Percentiles rank a stretch among this genome's conserved stretches.
Conservation (phyloP, 2,797 vertebrate genomes). For the Sebastes iracundus region DNA sequence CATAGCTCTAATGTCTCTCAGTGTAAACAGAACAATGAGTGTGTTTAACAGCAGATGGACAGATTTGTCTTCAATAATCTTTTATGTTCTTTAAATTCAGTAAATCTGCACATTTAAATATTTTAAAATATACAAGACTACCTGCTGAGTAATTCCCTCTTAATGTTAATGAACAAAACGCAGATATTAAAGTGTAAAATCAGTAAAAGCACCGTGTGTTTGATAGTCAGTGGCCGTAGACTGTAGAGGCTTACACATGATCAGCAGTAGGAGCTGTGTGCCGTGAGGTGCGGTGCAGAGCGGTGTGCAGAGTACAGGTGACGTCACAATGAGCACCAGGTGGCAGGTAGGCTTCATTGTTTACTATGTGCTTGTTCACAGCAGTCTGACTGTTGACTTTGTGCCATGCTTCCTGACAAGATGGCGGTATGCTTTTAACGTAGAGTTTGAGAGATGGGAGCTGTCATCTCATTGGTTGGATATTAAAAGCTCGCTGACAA, state of each 20-base stretch:
- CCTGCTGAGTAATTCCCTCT: not conserved
- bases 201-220: not conserved
- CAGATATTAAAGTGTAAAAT: not conserved
- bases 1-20: not conserved
- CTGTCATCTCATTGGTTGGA: not conserved
- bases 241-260: not conserved
- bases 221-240: not conserved
- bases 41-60: not conserved
- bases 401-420: not conserved
- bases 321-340: not conserved
- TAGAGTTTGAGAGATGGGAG: not conserved
- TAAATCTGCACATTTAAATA: not conserved
- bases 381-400: not conserved
- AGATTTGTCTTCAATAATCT: not conserved
- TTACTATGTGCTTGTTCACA: not conserved
- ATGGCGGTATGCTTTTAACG: not conserved
- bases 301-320: not conserved
- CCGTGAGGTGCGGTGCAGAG: not conserved
- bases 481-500: too few species aligned
- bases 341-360: slow-evolving; percentile 3
- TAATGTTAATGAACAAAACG: not conserved
- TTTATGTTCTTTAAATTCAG: too few species aligned
- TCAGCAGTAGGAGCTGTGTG: not conserved
- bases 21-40: not conserved
- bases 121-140: not conserved